Base-by-base conservation (phyloP, 2,797 vertebrate species). In the Sebastes nivosus region DNA sequence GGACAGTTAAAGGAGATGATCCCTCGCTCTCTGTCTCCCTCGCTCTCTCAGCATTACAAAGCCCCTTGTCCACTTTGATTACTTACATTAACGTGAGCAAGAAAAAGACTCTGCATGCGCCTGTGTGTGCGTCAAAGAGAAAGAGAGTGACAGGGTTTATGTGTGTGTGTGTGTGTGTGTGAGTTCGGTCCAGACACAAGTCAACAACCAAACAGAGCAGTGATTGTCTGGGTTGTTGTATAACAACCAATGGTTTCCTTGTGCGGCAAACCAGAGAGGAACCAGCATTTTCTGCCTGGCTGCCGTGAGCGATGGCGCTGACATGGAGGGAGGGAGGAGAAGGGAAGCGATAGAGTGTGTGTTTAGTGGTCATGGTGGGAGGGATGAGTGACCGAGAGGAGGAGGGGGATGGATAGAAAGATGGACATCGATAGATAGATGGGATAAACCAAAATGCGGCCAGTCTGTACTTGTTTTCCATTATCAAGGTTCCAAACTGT, bases 21-120 rank as follows among this genome's bases (percentile, higher is more conserved):
- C 91, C 57, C 87, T 75, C 66, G 25, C 71, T 29, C 38, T 50
- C 76, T 27, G 75, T 75, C 46, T 46, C 75, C n/a, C 86, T 76
- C 63, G 22, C 88, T 83, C 91, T 80, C 89, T 89, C 89, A 77
- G 88, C 85, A 84, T 89, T 87, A 93, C 92, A 95, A 93, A 94
- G 91, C 88, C 89, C 64, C 90, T 78, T 95, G 94, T 95, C 93
- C 89, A 90, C 90, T 94, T 93, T 91, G 87, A 95, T 95, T 95
- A 95, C 88, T 93, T 92, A 93, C 93, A 94, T 95, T 95, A 94
- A 90, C 50, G 70, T 93, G 93, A 94, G 90, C 93, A 94, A 93
- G 92, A 92, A 93, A 93, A 90, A 92, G 89, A 87, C 89, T 90
- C 79, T 67, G 82, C 75, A 75, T 82, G 79, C 12, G 78, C 60